Base-by-base conservation (phyloP, 1,140 invertebrate genomes). In the Lutraria rhynchaena region DNA sequence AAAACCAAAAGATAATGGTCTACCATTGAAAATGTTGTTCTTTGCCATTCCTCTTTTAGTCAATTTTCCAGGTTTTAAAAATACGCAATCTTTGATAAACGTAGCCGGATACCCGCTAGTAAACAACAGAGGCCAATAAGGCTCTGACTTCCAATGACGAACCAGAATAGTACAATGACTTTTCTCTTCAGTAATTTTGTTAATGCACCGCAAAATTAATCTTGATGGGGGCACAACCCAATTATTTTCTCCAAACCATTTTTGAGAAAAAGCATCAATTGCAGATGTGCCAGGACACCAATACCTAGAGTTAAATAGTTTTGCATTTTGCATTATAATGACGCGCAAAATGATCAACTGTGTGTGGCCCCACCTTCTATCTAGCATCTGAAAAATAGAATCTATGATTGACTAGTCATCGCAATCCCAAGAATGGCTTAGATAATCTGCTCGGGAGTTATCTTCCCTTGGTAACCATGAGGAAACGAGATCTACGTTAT, bases 291-390 rank as follows among this genome's bases (percentile, higher is more conserved):
- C 69, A 22, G 67, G 57, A 35, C 49, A 53, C 78, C 69, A 81
- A 29, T 29, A 63, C 55, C 63, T 53, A n/a, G 67, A 81, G 73
- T 81, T 15, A 63, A 81, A 81, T 53, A n/a, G 15, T 24, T 44
- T n/a, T 19, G 1, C 31, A 49, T 57, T 80, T 69, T 0, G 33
- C 24, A 31, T 80, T 80, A 31, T 70, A 58, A 49, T 33, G 7
- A 61, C 29, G 17, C 5, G 67, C 69, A 41, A 81, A 81, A 9
- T 57, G 22, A 35, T 81, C 67, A 29, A 46, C 27, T 3, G n/a
- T 3, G 35, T 49, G 57, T 3, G 77, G 77, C 35, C 51, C 77
- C 67, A 81, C 51, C 17, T 51, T 7, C 2, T 51, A 33, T 81
- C 35, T 31, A 81, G 37, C 11, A n/a, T 15, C 3, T 70, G 1